Base-by-base conservation (phyloP, 92 coral and sea anemone species). In the Anthopleura xanthogrammica region DNA sequence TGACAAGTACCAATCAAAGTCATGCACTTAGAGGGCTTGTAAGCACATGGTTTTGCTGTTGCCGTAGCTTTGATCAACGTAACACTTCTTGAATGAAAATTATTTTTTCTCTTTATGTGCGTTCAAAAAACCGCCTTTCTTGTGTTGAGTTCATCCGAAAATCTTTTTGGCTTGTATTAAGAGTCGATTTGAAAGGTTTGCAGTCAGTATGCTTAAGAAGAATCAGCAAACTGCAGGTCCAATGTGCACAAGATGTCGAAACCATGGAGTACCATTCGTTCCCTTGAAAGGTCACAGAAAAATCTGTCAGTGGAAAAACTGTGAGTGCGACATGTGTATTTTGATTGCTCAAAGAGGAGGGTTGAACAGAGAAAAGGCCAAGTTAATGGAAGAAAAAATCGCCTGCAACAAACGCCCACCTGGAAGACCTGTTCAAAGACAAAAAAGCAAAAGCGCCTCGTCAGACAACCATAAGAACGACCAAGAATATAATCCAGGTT, bases 241-340 rank as follows among this genome's bases (percentile, higher is more conserved):
- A 13, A 84, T 41, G 75, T 84, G 87, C 54, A 60, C 87, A 50
- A 52, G 87, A 64, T 84, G 87, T 60, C 54, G 87, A 77, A 84
- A 84, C 36, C 87, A 84, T 65, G 77, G 66, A 24, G 41, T 46
- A n/a, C 75, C 74, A 3, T 83, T 83, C n/a, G 86, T 82, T 42
- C 81, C 55, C 58, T 42, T 75, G 57, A 83, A 75, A 43, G 80
- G 80, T 5, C 86, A 75, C 57, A 48, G 80, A 41, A 83, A 83
- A 43, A 54, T 42, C 16, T 83, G 86, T 60, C 86, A 57, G 2
- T 58, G 60, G 71, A 83, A 76, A 41, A 36, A 1, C 11, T 83
- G 86, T 60, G 65, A 57, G 11, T 83, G 86, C 22, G 75, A 76
- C 20, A 75, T 54, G 57, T 83, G 86, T 16, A 75, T 83, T 43